Conservation (phyloP, 2,113 vertebrate species). For the Hemiscyllium ocellatum region DNA sequence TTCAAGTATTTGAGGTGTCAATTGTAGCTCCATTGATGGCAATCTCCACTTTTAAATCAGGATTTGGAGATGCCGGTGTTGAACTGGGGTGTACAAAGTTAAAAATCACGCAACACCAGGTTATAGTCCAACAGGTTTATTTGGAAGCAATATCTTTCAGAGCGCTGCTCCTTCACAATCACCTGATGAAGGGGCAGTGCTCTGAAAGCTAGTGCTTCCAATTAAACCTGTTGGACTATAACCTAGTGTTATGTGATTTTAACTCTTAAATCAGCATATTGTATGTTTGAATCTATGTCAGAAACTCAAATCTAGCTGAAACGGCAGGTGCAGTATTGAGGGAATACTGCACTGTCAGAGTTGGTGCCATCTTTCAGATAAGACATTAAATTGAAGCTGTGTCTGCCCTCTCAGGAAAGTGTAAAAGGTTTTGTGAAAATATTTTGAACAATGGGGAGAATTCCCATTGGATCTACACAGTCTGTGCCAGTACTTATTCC, state of each 20-base stretch:
- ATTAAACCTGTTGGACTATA: too few relatives aligned
- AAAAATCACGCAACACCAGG: too few relatives aligned
- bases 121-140: too few relatives aligned
- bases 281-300: background rate
- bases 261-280: background rate
- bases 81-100: too few relatives aligned
- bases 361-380: background rate
- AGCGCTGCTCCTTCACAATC: too few relatives aligned
- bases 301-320: background rate
- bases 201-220: too few relatives aligned
- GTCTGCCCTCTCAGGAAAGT: background rate
- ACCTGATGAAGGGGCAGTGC: too few relatives aligned
- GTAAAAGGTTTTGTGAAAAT: background rate
- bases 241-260: too few relatives aligned
- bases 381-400: background rate
- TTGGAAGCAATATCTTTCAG: too few relatives aligned
- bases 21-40: background rate
- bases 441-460: background rate
- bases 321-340: background rate
- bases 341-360: background rate
- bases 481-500: too few relatives aligned
- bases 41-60: background rate
- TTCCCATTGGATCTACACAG: background rate
- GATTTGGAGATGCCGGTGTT: too few relatives aligned
- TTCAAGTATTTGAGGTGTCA: background rate